Percentiles rank a stretch among this genome's conserved stretches.
phyloP scores from a whole-genome alignment of 2,113 vertebrate species.

The Sylvietta virens region DNA sequence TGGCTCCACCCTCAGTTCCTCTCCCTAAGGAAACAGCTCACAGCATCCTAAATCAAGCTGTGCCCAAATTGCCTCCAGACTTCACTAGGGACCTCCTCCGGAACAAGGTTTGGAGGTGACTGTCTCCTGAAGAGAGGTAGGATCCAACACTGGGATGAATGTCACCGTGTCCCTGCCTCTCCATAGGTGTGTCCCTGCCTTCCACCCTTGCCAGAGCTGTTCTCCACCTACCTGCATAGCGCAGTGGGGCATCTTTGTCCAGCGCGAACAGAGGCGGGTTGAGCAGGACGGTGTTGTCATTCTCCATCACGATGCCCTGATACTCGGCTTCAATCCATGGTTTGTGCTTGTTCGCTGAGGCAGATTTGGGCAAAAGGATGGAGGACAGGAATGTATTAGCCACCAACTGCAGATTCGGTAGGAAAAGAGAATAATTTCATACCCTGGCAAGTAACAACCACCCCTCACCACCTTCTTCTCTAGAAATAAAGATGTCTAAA shows the following conservation, averaged over 20 bases:
- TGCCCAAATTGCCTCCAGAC: background rate
- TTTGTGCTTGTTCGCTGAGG: conserved; percentile 98
- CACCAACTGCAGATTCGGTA: background rate
- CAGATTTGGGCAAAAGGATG: background rate
- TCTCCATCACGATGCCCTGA: conserved; percentile 98
- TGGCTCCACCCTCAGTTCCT: conserved; percentile 37
- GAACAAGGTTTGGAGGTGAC: background rate
- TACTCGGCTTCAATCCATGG: conserved; percentile 99
- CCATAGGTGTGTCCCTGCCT: background rate
- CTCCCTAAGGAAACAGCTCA: background rate
- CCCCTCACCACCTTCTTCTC: background rate
- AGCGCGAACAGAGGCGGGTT: conserved; percentile 95
- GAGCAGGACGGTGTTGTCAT: conserved; percentile 95
- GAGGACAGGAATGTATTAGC: conserved; percentile 16
- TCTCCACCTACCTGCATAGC: conserved; percentile 85
- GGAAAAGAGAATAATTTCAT: background rate
- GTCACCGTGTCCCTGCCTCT: background rate
- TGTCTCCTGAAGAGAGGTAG: background rate
- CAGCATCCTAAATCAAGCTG: conserved; percentile 29
- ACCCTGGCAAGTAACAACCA: background rate
- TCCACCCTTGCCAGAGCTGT: background rate
- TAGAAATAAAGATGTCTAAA: background rate
- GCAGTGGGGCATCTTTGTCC: conserved; percentile 95
- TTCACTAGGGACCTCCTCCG: background rate
- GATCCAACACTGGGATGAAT: background rate